Evolutionary conservation across 2,113 vertebrate species (phyloP), one percentile per base, ranked within the genome.

Genomic region (Craseonycteris thonglongyai): DNA sequence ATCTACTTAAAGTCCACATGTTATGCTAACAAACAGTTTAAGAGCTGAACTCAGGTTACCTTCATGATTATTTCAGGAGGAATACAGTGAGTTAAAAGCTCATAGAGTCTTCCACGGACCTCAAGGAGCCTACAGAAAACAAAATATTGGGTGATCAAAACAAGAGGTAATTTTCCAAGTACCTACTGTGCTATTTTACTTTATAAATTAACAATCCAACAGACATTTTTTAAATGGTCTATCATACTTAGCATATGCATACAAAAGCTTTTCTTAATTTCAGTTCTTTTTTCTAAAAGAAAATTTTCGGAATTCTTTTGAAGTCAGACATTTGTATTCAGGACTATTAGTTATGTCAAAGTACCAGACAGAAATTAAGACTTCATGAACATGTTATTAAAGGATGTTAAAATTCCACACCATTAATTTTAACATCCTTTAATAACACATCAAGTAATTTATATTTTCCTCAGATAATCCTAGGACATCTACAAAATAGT

Each of bases 21-120:
- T 38, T 56, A 72, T 2, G 22, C 8, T 0, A 0, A 58, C 30
- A 80, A 90, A 78, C 2, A n/a, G 47, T 15, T 95, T 38, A 33
- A 94, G 8, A 28, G 68, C 42, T 61, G 49, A 2, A 93, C 56
- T 2, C 51, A 26, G 56, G 51, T 97, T 98, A 99, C 99, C 99
- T 99, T 99, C 98, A 99, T 99, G 97, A 99, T 99, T 83, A 99
- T 97, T 47, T 99, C 99, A 90, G 99, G 98, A 92, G 99, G 99
- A 98, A 99, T 99, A 97, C 99, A 99, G 96, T 99, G 99, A 79
- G 99, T 99, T 92, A 99, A 97, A 81, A 99, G 99, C 71, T 99
- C 99, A 92, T 99, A 99, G 59, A 99, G 98, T 30, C 99, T 97
- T 63, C 99, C 99, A 91, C 99, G 99, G 58, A 99, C 99, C 97